These are phyloP conservation scores for Tyrophagus putrescentiae DNA, from an alignment of 1,140 invertebrate genomes.

Conservation along the genomic window DNA sequence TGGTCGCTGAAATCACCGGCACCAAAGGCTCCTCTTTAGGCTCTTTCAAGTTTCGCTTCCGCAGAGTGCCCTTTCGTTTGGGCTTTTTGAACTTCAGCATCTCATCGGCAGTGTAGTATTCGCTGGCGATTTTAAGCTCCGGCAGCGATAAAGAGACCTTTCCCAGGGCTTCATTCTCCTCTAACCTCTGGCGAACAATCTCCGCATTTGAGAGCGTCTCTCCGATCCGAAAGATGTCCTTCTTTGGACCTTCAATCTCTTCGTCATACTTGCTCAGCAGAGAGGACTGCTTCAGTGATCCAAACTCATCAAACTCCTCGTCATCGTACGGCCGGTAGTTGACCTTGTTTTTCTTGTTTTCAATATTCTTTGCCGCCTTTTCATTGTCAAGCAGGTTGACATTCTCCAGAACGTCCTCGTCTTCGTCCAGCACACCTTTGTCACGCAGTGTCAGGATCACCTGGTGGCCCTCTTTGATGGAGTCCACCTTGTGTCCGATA, in stretches of 20 bases:
- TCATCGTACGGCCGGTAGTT: slow-evolving; percentile 71
- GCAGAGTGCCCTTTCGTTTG: slow-evolving; percentile 56
- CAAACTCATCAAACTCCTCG: slow-evolving; percentile 63
- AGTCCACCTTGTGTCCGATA: slow-evolving; percentile 66
- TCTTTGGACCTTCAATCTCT: slow-evolving; percentile 66
- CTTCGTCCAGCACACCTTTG: slow-evolving; percentile 64
- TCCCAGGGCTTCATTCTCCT: slow-evolving; percentile 33
- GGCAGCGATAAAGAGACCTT: slow-evolving; percentile 50
- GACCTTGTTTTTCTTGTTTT: slow-evolving; percentile 64
- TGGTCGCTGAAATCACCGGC: not conserved
- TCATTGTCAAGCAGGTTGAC: slow-evolving; percentile 91
- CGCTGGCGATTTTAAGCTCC: slow-evolving; percentile 56
- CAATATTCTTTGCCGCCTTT: slow-evolving; percentile 69
- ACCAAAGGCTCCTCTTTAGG: not conserved
- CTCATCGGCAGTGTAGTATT: slow-evolving; percentile 74
- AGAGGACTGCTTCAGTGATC: slow-evolving; percentile 46
- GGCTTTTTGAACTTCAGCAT: slow-evolving; percentile 73
- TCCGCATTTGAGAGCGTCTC: slow-evolving; percentile 31
- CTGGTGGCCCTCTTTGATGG: slow-evolving; percentile 63
- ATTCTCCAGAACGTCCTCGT: slow-evolving; percentile 78
- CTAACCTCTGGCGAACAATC: slow-evolving; percentile 32
- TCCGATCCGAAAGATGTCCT: slow-evolving; percentile 64
- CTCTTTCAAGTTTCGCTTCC: slow-evolving; percentile 33
- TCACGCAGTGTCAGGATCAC: slow-evolving; percentile 88
- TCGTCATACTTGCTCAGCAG: slow-evolving; percentile 88